These are phyloP conservation scores for Zoanthus sansibaricus DNA, from an alignment of 92 coral and sea anemone genomes.

Conservation along the genomic window DNA sequence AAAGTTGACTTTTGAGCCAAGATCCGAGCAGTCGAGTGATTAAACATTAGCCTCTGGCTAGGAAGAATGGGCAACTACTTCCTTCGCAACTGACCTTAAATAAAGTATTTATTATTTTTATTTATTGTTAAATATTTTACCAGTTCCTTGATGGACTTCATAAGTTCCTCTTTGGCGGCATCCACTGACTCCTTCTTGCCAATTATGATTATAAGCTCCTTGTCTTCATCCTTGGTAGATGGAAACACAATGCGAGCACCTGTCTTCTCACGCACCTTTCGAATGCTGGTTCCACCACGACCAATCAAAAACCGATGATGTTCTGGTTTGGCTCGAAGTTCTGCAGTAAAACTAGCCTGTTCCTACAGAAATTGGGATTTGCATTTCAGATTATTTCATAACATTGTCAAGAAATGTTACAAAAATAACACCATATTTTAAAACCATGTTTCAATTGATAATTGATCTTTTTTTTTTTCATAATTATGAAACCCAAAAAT, in stretches of 20 bases:
- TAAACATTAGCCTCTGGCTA: no score
- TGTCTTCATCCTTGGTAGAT: conserved; percentile 89
- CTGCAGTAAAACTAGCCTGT: conserved; percentile 85
- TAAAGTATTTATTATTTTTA: no score
- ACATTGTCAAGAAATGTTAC: neutral
- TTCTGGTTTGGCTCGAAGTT: conserved; percentile 94
- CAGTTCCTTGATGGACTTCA: conserved; percentile 95
- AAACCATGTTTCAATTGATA: neutral
- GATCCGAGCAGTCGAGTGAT: no score
- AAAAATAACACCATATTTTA: no score
- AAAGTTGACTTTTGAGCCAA: no score
- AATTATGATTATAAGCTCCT: conserved; percentile 94
- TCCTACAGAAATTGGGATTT: conserved; percentile 64
- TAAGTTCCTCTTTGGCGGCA: conserved; percentile 91
- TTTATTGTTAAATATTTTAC: conserved; percentile 36
- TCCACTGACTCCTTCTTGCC: conserved; percentile 94
- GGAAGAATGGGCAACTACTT: no score
- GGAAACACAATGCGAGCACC: conserved; percentile 99
- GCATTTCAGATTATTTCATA: neutral
- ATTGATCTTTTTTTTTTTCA: neutral
- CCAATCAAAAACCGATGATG: conserved; percentile 99
- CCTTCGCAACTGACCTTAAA: no score
- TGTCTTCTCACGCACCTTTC: conserved; percentile 97
- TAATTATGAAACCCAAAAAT: no score
- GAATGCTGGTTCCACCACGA: conserved; percentile 93